Conservation (phyloP, 2,113 vertebrate genomes). For the Oceanites oceanicus region DNA sequence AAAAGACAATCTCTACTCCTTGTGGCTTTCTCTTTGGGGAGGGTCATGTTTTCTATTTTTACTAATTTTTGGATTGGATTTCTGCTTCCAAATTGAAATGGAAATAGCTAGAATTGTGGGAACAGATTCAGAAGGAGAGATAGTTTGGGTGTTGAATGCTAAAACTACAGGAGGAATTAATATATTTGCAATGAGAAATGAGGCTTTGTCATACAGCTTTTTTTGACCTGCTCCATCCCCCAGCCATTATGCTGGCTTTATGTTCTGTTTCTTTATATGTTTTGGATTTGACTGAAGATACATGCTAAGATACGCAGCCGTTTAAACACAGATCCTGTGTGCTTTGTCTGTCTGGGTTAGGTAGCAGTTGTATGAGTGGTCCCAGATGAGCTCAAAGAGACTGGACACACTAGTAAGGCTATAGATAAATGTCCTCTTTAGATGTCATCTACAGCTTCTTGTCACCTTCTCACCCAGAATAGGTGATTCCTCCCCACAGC, state of each 20-base stretch:
- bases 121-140: not conserved
- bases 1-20: not conserved
- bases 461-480: not conserved
- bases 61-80: not conserved
- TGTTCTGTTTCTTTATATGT: not conserved
- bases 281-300: not conserved
- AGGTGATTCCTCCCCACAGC: not conserved
- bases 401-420: not conserved
- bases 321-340: not conserved
- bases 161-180: not conserved
- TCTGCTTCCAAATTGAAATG: not conserved
- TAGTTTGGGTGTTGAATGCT: not conserved
- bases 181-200: not conserved
- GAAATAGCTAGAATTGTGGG: not conserved
- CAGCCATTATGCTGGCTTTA: not conserved
- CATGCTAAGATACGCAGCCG: rapidly evolving
- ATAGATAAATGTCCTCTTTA: not conserved
- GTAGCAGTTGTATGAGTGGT: not conserved
- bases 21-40: not conserved
- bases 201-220: not conserved
- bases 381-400: not conserved
- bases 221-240: not conserved
- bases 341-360: not conserved
- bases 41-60: not conserved
- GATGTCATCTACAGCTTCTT: not conserved